Conservation (phyloP, 2,797 vertebrate species). For the Merluccius polli region DNA sequence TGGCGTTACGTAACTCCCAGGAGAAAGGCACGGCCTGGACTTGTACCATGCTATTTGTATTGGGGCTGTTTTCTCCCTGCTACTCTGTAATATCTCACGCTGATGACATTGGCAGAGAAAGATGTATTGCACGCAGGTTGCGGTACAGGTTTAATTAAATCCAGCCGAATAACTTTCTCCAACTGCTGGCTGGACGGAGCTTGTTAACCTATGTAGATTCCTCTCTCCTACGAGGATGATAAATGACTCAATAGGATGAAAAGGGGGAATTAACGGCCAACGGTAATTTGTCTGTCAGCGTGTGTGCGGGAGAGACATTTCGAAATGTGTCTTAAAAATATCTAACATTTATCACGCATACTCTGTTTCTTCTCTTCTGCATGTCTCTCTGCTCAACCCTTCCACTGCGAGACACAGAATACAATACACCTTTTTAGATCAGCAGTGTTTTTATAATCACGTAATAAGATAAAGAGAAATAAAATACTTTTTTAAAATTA, state of each 20-base stretch:
- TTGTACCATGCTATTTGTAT: background rate
- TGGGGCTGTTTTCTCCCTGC: background rate
- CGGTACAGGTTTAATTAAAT: conserved; percentile 32
- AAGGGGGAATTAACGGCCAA: conserved; percentile 39
- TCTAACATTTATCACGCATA: background rate
- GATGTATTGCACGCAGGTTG: background rate
- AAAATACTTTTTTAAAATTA: background rate
- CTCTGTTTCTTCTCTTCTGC: background rate
- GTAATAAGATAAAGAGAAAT: background rate
- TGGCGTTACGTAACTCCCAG: background rate
- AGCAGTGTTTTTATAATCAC: background rate
- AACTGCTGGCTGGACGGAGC: conserved; percentile 15
- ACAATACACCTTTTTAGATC: background rate
- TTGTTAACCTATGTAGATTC: conserved; percentile 43
- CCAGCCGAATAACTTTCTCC: conserved; percentile 26
- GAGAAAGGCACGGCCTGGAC: too few relatives aligned
- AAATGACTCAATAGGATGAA: conserved; percentile 37
- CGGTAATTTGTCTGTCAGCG: conserved; percentile 12
- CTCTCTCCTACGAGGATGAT: conserved; percentile 37
- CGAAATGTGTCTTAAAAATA: background rate
- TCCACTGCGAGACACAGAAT: background rate
- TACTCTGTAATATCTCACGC: background rate
- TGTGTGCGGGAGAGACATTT: conserved; percentile 5
- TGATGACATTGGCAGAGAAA: background rate
- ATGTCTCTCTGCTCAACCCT: background rate